Conservation (phyloP, 2,888 invertebrate genomes). For the Gastracanthus pulcherrimus region DNA sequence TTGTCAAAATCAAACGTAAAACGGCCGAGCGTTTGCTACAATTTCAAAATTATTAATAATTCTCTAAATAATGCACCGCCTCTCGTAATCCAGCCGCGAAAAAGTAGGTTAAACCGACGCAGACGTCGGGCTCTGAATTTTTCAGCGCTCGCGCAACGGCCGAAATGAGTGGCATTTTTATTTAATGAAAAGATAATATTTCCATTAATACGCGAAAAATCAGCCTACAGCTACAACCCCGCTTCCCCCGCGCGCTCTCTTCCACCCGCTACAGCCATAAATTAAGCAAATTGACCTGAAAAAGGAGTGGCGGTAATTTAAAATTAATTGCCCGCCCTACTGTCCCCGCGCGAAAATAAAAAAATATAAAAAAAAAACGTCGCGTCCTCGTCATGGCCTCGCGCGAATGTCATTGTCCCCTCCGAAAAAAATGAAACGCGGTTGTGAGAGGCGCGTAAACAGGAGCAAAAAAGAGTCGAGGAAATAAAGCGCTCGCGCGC, state of each 20-base stretch:
- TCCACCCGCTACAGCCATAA: constrained; percentile 11
- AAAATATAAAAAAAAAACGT: too few relatives aligned
- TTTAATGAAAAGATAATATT: constrained; percentile 43
- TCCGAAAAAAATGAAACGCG: constrained; percentile 40
- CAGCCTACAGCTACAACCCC: background rate
- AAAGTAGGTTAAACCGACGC: constrained; percentile 30
- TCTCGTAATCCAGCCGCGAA: background rate
- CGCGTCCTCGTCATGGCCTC: constrained; percentile 9
- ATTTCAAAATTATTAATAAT: constrained; percentile 9
- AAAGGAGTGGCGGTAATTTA: constrained; percentile 44
- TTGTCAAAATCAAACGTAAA: background rate
- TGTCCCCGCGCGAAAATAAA: background rate
- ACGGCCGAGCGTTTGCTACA: background rate
- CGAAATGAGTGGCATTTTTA: constrained; percentile 30
- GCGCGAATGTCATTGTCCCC: constrained; percentile 24
- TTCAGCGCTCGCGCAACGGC: background rate
- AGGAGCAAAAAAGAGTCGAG: background rate
- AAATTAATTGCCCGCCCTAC: constrained; percentile 39
- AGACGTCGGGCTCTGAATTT: background rate
- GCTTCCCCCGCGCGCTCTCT: background rate
- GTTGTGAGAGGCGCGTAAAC: constrained; percentile 26
- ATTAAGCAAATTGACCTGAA: constrained; percentile 42
- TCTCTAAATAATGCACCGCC: constrained; percentile 5
- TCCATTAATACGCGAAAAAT: constrained; percentile 31
- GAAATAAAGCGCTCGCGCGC: background rate